Conservation (phyloP, 2,797 vertebrate genomes). For the Oreochromis grahami region DNA sequence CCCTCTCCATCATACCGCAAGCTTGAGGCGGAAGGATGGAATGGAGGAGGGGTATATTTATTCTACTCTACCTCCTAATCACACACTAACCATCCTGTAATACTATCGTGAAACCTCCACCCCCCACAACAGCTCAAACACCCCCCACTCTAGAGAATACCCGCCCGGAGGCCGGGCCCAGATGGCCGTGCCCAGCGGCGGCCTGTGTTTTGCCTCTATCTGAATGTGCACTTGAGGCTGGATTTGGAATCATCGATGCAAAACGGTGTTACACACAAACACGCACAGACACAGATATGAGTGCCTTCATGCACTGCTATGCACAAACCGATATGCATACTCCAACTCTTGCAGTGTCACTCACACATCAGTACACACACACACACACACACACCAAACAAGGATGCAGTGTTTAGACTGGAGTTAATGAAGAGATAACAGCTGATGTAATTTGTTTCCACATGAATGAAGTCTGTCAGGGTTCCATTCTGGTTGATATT, state of each 20-base stretch:
- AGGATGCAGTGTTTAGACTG: slow-evolving; percentile 82
- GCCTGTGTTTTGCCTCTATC: slow-evolving; percentile 36
- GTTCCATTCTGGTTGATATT: slow-evolving; percentile 9
- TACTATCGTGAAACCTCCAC: slow-evolving; percentile 27
- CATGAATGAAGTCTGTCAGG: slow-evolving; percentile 39
- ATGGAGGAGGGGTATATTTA: slow-evolving; percentile 73
- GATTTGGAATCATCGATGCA: slow-evolving; percentile 71
- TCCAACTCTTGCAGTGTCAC: not conserved
- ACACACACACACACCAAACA: slow-evolving; percentile 10
- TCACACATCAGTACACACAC: not conserved
- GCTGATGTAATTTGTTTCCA: slow-evolving; percentile 87
- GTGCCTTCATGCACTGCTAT: not conserved
- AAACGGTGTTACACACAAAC: slow-evolving; percentile 32
- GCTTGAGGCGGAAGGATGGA: slow-evolving; percentile 42
- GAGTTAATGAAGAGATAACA: slow-evolving; percentile 92
- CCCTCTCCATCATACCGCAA: slow-evolving; percentile 68
- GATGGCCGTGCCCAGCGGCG: slow-evolving; percentile 76
- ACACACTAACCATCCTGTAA: slow-evolving; percentile 37
- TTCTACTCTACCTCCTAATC: slow-evolving; percentile 56
- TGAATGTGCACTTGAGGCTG: slow-evolving; percentile 63
- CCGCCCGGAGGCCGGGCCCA: slow-evolving; percentile 63
- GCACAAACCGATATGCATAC: not conserved
- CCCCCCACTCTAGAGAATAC: not conserved
- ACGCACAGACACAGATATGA: not conserved
- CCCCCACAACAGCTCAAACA: not conserved